Conservation (phyloP, 1,140 invertebrate species). For the Pseudobourletiella spinata region DNA sequence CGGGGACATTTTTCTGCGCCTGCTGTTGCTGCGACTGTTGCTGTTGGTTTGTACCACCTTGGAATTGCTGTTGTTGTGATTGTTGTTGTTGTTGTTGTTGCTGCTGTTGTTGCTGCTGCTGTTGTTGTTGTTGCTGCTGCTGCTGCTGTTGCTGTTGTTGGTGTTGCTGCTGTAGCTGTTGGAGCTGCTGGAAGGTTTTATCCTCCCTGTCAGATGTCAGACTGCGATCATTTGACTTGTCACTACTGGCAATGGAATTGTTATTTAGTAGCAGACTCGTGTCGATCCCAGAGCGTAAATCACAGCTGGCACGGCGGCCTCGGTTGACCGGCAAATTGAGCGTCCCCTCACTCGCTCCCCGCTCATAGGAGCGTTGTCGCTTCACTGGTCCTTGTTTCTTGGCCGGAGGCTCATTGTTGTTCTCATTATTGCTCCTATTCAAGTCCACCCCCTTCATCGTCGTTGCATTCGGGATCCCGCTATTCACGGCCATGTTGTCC, state of each 20-base stretch:
- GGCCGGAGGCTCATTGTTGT: background rate
- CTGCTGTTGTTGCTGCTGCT: background rate
- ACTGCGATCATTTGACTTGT: background rate
- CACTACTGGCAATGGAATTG: constrained; percentile 19
- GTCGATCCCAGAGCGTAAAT: constrained; percentile 28
- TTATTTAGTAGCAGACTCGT: constrained; percentile 25
- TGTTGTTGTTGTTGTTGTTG: constrained; percentile 14
- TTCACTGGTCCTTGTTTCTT: constrained; percentile 25
- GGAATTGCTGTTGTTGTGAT: constrained; percentile 15
- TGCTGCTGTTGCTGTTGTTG: background rate
- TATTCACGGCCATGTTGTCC: constrained; percentile 10
- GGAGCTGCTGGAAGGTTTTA: background rate
- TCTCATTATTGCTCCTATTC: background rate
- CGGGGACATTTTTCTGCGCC: constrained; percentile 10
- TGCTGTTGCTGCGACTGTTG: constrained; percentile 8
- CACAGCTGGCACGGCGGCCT: constrained; percentile 33
- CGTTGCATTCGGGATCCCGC: background rate
- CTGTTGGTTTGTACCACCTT: background rate
- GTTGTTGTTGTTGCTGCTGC: constrained; percentile 2
- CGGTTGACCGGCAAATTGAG: constrained; percentile 33
- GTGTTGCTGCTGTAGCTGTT: background rate
- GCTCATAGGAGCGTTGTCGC: constrained; percentile 31
- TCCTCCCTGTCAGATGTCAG: background rate
- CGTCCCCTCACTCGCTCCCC: constrained; percentile 32
- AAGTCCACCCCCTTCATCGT: background rate